phyloP scores from a whole-genome alignment of 2,888 invertebrate species.

The Agrotis segetum region DNA sequence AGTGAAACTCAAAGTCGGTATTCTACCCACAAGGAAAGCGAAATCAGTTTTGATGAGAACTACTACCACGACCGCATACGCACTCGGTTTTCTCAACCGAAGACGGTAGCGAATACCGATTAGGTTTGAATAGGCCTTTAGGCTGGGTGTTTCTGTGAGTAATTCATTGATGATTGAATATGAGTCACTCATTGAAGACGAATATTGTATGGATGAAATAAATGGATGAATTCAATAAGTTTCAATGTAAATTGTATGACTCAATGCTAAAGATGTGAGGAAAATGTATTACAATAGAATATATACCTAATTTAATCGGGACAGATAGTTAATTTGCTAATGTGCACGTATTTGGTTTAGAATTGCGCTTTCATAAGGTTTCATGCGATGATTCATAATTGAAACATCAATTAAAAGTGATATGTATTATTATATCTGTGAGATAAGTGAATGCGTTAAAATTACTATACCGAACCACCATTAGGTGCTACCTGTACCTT shows the following conservation, averaged over 20 bases:
- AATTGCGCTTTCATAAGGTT: not conserved
- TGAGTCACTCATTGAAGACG: conserved; percentile 47
- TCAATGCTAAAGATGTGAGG: conserved; percentile 26
- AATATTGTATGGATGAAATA: conserved; percentile 19
- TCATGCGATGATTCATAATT: not conserved
- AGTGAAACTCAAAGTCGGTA: too few relatives aligned
- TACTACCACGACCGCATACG: too few relatives aligned
- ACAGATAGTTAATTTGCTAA: not conserved
- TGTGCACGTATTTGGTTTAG: not conserved
- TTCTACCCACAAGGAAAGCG: too few relatives aligned
- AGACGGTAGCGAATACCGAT: too few relatives aligned
- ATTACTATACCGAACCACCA: too few relatives aligned
- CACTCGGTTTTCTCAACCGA: too few relatives aligned
- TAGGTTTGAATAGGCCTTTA: too few relatives aligned
- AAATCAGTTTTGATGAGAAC: too few relatives aligned
- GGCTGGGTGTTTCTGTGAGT: conserved; percentile 11
- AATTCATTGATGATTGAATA: conserved; percentile 42
- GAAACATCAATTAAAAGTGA: too few relatives aligned
- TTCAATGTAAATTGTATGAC: conserved; percentile 16
- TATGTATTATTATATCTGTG: too few relatives aligned
- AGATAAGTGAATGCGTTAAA: too few relatives aligned
- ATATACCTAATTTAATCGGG: conserved; percentile 1
- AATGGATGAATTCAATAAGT: conserved; percentile 18
- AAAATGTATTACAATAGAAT: not conserved
- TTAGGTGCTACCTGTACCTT: too few relatives aligned